Evolutionary conservation across 2,888 invertebrate species (phyloP).

Genomic region (Xylota sylvarum): DNA sequence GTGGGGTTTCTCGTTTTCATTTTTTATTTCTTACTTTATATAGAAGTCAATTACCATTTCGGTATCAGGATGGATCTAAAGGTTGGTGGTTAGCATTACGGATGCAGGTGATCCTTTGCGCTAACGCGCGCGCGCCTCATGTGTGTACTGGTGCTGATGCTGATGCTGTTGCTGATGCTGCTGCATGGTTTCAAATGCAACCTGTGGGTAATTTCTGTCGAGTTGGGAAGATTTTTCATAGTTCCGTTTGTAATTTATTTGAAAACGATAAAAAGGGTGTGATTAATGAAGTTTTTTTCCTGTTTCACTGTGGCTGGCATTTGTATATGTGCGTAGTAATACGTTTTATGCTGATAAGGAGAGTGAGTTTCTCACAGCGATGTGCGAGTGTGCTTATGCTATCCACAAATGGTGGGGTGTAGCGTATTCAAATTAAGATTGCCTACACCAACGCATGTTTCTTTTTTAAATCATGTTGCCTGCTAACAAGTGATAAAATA

Average conservation of each 20-base stretch:
- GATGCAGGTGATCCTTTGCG: conserved; percentile 75
- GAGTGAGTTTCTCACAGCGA: conserved; percentile 28
- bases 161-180: background rate
- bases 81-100: conserved; percentile 76
- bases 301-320: conserved; percentile 52
- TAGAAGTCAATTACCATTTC: conserved; percentile 77
- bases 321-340: conserved; percentile 62
- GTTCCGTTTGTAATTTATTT: conserved; percentile 77
- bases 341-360: conserved; percentile 62
- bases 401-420: conserved; percentile 33
- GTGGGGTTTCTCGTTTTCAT: conserved; percentile 63
- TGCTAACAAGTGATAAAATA: conserved; percentile 10
- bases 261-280: conserved; percentile 76
- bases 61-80: conserved; percentile 76
- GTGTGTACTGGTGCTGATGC: too few relatives aligned
- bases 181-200: conserved; percentile 4
- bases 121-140: conserved; percentile 26
- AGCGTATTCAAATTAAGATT: conserved; percentile 64
- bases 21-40: conserved; percentile 75
- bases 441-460: conserved; percentile 40
- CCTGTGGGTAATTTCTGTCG: conserved; percentile 66
- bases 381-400: background rate
- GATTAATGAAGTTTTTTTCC: conserved; percentile 74
- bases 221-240: conserved; percentile 66
- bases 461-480: conserved; percentile 12